Evolutionary conservation across 2,113 vertebrate species (phyloP).

Genomic region (Oryzias celebensis): DNA sequence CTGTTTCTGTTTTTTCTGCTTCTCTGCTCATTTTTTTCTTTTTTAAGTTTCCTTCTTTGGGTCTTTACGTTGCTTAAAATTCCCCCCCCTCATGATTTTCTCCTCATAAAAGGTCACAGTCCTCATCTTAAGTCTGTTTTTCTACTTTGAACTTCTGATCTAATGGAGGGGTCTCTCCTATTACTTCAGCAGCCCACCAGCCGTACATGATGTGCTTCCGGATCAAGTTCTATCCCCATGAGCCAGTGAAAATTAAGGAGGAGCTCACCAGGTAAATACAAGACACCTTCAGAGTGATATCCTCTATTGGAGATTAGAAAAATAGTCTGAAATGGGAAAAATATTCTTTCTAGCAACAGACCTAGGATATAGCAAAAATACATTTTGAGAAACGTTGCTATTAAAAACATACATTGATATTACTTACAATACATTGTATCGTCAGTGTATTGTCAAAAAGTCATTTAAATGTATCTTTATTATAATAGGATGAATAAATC

Average conservation of each 20-base stretch:
- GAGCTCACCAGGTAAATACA: slow-evolving; percentile 92
- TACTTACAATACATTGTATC: no score
- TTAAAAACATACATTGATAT: no score
- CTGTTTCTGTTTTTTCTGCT: slow-evolving; percentile 17
- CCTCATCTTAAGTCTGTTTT: not conserved
- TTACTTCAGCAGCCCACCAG: slow-evolving; percentile 85
- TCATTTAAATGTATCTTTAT: no score
- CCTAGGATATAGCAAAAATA: no score
- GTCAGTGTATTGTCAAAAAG: no score
- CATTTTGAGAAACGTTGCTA: no score
- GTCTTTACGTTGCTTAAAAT: slow-evolving; percentile 1
- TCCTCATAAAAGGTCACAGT: not conserved
- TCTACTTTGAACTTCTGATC: slow-evolving; percentile 28
- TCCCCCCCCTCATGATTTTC: not conserved
- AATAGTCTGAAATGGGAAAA: no score
- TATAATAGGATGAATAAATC: no score
- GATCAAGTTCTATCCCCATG: slow-evolving; percentile 98
- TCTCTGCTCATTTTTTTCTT: slow-evolving; percentile 15
- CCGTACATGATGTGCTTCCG: slow-evolving; percentile 99
- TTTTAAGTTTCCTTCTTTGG: not conserved
- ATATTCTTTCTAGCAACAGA: no score
- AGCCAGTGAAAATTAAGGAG: slow-evolving; percentile 99
- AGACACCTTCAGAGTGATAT: not conserved
- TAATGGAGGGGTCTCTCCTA: slow-evolving; percentile 67
- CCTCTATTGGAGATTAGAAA: no score